A percentile compares a stretch with the other conserved stretches of the same genome.
phyloP scores from a whole-genome alignment of 2,888 invertebrate genomes.

The Bruchidius siliquastri region DNA sequence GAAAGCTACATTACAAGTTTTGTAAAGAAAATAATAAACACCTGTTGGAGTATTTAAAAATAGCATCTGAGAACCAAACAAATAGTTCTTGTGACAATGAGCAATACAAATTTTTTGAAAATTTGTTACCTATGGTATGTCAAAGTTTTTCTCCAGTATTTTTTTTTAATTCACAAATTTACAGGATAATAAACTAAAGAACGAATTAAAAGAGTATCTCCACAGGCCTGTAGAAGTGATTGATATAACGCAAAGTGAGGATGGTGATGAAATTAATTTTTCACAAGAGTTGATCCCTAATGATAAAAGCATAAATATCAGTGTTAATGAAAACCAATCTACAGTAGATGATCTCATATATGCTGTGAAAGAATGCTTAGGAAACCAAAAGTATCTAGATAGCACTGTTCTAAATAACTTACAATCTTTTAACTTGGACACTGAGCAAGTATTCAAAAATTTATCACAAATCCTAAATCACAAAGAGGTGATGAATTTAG shows the following conservation, averaged over 20 bases:
- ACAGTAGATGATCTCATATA: background rate
- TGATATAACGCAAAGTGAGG: background rate
- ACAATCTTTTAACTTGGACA: background rate
- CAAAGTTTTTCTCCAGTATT: background rate
- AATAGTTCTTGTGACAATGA: background rate
- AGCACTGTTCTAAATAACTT: background rate
- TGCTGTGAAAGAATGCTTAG: background rate
- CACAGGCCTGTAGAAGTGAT: background rate
- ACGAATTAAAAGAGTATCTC: background rate
- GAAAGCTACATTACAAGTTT: background rate
- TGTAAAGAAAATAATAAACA: constrained; percentile 1
- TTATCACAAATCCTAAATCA: background rate
- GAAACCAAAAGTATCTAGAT: background rate
- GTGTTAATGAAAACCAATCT: background rate
- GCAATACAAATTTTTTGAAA: background rate
- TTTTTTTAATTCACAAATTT: background rate
- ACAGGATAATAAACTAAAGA: background rate
- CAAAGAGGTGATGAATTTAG: background rate
- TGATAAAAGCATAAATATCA: background rate
- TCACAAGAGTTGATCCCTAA: background rate
- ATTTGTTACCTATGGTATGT: background rate
- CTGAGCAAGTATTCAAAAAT: background rate
- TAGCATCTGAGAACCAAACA: background rate
- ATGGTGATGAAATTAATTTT: background rate
- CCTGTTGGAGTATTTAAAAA: background rate